phyloP scores from a whole-genome alignment of 2,888 invertebrate species.

The Protonemura montana region DNA sequence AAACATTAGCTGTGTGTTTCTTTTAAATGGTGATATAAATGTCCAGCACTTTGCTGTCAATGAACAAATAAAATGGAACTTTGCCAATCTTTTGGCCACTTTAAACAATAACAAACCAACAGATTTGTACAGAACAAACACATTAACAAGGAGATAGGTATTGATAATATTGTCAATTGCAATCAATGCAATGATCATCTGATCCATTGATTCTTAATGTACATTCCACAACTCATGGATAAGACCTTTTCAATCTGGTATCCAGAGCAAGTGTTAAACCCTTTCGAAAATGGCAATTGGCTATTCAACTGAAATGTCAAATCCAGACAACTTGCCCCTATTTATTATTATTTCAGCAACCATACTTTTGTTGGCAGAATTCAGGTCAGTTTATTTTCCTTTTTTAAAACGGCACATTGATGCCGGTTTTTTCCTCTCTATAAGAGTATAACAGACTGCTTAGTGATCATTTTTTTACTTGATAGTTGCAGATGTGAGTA shows the following conservation, averaged over 20 bases:
- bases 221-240: not conserved
- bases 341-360: no score
- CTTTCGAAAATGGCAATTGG: not conserved
- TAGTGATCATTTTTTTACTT: not conserved
- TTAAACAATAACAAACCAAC: not conserved
- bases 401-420: no score
- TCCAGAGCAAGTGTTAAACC: not conserved
- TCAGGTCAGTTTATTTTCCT: no score
- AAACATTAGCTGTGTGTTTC: not conserved
- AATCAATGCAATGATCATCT: slow-evolving; percentile 8
- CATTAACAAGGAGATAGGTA: slow-evolving; percentile 21
- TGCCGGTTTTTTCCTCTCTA: no score
- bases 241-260: not conserved
- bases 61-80: slow-evolving; percentile 19
- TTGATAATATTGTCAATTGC: slow-evolving; percentile 33
- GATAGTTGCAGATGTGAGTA: not conserved
- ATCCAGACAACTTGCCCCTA: no score
- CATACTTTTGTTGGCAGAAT: no score
- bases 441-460: not conserved
- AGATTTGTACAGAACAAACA: slow-evolving; percentile 23
- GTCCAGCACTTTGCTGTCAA: not conserved
- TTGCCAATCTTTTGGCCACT: not conserved
- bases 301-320: no score
- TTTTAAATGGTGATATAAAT: not conserved
- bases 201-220: not conserved